Conservation (phyloP, 1,140 invertebrate species). For the Micrasema longulum region DNA sequence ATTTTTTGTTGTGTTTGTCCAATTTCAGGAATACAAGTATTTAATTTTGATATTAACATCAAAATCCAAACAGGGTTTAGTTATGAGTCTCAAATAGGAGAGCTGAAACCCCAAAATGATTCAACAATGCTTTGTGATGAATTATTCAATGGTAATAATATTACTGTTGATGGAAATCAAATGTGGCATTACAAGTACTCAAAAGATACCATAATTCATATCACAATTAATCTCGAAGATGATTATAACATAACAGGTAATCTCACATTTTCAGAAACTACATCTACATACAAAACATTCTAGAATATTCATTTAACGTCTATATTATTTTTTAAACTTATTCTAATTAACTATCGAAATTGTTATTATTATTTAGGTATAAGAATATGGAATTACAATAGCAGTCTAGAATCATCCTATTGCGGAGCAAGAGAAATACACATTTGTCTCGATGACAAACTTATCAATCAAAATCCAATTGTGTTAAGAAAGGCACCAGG, state of each 20-base stretch:
- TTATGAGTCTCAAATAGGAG: slow-evolving; percentile 16
- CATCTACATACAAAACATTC: too few relatives aligned
- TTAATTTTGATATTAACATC: slow-evolving; percentile 42
- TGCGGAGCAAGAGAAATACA: slow-evolving; percentile 74
- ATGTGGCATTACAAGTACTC: slow-evolving; percentile 73
- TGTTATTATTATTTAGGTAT: slow-evolving; percentile 64
- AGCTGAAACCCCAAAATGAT: slow-evolving; percentile 6
- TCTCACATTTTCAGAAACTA: background rate
- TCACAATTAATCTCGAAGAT: slow-evolving; percentile 68
- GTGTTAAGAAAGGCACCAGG: slow-evolving; percentile 77
- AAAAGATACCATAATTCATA: slow-evolving; percentile 60
- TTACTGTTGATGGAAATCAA: slow-evolving; percentile 69
- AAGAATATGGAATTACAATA: slow-evolving; percentile 87
- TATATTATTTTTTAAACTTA: slow-evolving; percentile 15
- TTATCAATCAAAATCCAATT: slow-evolving; percentile 57
- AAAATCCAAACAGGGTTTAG: slow-evolving; percentile 38
- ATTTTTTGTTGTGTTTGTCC: too few relatives aligned
- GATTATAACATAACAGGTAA: slow-evolving; percentile 67
- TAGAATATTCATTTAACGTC: slow-evolving; percentile 2
- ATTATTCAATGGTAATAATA: slow-evolving; percentile 71
- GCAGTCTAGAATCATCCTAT: slow-evolving; percentile 77
- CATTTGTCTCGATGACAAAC: slow-evolving; percentile 60
- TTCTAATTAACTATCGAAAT: too few relatives aligned
- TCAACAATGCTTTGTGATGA: slow-evolving; percentile 58
- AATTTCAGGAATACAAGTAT: slow-evolving; percentile 54